These are phyloP conservation scores for Mus pahari DNA, from an alignment of 2,113 vertebrate species.

Conservation along the genomic window DNA sequence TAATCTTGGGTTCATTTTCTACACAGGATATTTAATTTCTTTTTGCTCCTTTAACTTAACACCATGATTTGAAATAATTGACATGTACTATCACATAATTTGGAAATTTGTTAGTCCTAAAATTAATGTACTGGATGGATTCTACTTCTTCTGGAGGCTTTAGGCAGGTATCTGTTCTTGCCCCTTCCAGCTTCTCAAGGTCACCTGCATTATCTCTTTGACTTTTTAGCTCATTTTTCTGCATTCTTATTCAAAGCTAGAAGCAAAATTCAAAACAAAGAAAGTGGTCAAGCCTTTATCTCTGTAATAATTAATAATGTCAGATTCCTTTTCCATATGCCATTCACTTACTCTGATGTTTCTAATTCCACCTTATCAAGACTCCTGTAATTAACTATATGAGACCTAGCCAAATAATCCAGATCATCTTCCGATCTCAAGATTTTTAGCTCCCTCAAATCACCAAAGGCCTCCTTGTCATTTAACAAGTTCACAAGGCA, in stretches of 20 bases:
- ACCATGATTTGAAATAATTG: conserved; percentile 33
- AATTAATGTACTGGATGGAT: neutral
- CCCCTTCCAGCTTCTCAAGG: neutral
- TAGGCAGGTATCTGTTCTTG: neutral
- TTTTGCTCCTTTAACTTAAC: conserved; percentile 12
- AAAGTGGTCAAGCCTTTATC: neutral
- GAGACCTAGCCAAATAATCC: neutral
- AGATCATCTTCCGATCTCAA: neutral
- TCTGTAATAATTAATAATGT: neutral
- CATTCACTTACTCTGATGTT: neutral
- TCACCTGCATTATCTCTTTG: neutral
- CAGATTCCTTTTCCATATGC: neutral
- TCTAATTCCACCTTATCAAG: neutral
- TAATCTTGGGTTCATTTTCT: neutral
- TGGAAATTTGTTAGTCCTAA: conserved; percentile 15
- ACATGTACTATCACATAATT: conserved; percentile 19
- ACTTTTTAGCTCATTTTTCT: neutral
- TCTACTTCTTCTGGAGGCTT: neutral
- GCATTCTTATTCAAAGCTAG: neutral
- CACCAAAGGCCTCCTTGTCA: neutral
- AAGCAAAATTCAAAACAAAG: neutral
- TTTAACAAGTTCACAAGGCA: neutral
- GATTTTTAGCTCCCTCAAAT: neutral
- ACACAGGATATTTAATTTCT: neutral
- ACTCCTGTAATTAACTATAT: neutral